Conservation (phyloP, 2,113 vertebrate genomes). For the Erpornis zantholeuca region DNA sequence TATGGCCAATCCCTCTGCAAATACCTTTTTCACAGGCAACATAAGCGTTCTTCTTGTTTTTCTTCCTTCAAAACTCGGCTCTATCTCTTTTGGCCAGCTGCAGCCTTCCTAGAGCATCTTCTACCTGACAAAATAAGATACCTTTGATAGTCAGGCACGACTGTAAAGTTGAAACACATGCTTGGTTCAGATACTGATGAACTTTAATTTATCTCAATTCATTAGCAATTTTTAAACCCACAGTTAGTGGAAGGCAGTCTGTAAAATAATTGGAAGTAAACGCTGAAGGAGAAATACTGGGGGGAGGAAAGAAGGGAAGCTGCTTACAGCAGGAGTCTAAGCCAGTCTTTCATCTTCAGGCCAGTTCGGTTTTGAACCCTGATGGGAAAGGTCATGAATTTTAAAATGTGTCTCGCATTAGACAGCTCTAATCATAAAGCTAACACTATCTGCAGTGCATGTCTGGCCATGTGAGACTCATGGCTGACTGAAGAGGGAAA, state of each 20-base stretch:
- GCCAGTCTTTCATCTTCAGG: conserved; percentile 66
- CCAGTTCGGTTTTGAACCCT: conserved; percentile 64
- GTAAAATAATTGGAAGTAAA: conserved; percentile 66
- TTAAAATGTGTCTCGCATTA: conserved; percentile 66
- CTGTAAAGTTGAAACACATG: conserved; percentile 10
- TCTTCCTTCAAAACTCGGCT: not conserved
- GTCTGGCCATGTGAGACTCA: conserved; percentile 19
- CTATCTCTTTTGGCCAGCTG: conserved; percentile 69
- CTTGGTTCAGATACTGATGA: conserved; percentile 55
- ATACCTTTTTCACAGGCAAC: not conserved
- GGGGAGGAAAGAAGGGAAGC: conserved; percentile 8
- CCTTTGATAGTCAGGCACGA: conserved; percentile 58
- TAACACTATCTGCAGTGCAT: conserved; percentile 9
- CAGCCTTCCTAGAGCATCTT: conserved; percentile 19
- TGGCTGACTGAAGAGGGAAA: not conserved
- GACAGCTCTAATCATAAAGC: conserved; percentile 67
- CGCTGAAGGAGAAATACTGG: conserved; percentile 15
- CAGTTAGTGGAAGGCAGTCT: conserved; percentile 33
- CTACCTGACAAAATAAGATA: conserved; percentile 67
- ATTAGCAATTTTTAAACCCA: conserved; percentile 52
- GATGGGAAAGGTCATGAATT: conserved; percentile 74
- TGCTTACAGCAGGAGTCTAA: conserved; percentile 28
- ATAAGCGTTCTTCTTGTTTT: not conserved
- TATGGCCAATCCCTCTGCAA: conserved; percentile 32
- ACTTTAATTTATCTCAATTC: conserved; percentile 64